These are phyloP conservation scores for Chrysaora quinquecirrha DNA, from an alignment of 30 jellyfish, hydroid and myxozoan genomes.

Conservation along the genomic window DNA sequence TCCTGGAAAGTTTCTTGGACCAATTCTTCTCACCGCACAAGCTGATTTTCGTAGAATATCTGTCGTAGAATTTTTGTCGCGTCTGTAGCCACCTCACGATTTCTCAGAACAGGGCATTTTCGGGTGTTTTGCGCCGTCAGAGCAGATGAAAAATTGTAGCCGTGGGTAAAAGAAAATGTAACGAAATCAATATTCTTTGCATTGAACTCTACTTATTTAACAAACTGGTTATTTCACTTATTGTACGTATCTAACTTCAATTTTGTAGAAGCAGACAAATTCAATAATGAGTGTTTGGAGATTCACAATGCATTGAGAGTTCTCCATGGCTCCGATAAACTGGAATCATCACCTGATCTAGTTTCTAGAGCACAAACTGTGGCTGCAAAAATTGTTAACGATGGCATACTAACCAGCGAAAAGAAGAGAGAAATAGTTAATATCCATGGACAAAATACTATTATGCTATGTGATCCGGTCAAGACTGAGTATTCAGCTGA, in stretches of 20 bases:
- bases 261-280: slow-evolving; percentile 29
- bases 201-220: neutral
- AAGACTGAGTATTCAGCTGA: neutral
- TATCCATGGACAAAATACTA: neutral
- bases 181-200: neutral
- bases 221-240: neutral
- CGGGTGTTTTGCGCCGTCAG: no score
- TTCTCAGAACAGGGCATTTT: no score
- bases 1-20: no score
- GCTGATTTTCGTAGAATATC: no score
- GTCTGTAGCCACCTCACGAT: no score
- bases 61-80: no score
- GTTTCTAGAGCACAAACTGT: neutral
- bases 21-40: no score
- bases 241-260: no score
- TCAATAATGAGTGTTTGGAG: slow-evolving; percentile 11
- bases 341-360: neutral
- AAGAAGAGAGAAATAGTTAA: neutral
- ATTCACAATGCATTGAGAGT: slow-evolving; percentile 8
- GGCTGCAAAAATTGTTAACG: neutral
- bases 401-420: neutral
- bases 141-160: no score
- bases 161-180: neutral
- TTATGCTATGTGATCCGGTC: neutral
- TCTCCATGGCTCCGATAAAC: slow-evolving; percentile 1